Evolutionary conservation across 2,797 vertebrate species (phyloP).

Genomic region (Lepidocolaptes lacrymiger): DNA sequence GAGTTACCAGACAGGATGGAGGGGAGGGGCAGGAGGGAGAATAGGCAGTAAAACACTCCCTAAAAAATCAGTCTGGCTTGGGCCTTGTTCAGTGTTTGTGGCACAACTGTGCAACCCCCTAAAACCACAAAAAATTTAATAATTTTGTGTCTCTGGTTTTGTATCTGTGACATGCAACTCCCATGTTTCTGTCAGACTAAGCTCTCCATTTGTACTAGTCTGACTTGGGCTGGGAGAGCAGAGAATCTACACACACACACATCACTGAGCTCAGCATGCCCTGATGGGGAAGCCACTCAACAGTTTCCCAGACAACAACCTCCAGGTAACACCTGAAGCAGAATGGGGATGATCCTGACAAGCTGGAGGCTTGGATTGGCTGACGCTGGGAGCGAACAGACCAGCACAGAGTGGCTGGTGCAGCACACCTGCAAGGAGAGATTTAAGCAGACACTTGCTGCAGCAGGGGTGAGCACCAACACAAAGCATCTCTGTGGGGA

Average conservation of each 20-base stretch:
- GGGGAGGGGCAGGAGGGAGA: neutral
- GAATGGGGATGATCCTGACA: neutral
- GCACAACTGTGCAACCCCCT: neutral
- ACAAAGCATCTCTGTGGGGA: slow-evolving; percentile 1
- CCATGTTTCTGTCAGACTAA: neutral
- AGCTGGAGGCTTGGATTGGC: neutral
- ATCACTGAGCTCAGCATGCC: rapidly evolving
- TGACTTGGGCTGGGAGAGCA: neutral
- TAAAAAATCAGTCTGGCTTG: neutral
- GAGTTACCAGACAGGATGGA: neutral
- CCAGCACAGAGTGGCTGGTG: neutral
- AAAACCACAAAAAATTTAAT: neutral
- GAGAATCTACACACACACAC: neutral
- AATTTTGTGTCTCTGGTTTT: neutral
- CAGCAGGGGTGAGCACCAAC: neutral
- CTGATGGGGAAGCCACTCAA: neutral
- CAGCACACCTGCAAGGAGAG: neutral
- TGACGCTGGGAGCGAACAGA: neutral
- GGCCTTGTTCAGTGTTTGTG: neutral
- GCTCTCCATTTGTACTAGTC: neutral
- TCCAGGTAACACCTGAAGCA: neutral
- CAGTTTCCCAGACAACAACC: neutral
- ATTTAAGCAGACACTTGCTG: neutral
- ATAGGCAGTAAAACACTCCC: neutral
- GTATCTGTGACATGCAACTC: neutral